Percentiles rank a stretch among this genome's conserved stretches.
phyloP scores from a whole-genome alignment of 2,113 vertebrate species.

The Bujurquina vittata region DNA sequence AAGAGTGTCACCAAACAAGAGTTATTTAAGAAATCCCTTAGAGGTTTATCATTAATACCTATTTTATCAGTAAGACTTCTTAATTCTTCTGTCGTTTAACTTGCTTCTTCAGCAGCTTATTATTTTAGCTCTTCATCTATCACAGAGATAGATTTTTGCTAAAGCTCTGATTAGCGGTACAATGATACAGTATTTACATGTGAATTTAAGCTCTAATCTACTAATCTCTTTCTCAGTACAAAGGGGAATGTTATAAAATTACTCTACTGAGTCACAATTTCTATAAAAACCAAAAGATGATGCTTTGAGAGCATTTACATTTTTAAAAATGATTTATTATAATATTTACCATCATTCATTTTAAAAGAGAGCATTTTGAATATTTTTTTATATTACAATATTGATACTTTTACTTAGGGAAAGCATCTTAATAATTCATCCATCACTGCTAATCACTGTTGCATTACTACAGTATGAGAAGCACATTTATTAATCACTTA shows the following conservation, averaged over 20 bases:
- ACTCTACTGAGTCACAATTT: background rate
- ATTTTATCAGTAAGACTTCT: too few relatives aligned
- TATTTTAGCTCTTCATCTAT: background rate
- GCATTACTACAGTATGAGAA: background rate
- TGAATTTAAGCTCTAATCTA: background rate
- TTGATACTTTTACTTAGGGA: background rate
- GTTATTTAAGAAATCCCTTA: background rate
- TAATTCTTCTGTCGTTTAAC: background rate
- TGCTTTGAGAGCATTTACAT: background rate
- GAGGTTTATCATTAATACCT: accelerated
- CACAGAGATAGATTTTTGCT: background rate
- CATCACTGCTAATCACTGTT: background rate
- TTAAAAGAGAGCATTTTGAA: background rate
- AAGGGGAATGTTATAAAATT: background rate
- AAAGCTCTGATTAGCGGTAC: background rate
- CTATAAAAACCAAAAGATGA: background rate
- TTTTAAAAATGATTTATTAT: background rate
- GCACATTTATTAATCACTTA: background rate
- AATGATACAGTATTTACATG: background rate
- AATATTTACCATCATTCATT: too few relatives aligned
- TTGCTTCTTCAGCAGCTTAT: background rate
- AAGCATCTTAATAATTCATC: background rate
- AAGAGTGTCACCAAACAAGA: background rate
- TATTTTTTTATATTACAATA: background rate
- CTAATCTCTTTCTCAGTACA: too few relatives aligned